Evolutionary conservation across 2,888 invertebrate genomes (phyloP), one percentile per base, ranked within the genome.

Genomic region (Nineta flava): DNA sequence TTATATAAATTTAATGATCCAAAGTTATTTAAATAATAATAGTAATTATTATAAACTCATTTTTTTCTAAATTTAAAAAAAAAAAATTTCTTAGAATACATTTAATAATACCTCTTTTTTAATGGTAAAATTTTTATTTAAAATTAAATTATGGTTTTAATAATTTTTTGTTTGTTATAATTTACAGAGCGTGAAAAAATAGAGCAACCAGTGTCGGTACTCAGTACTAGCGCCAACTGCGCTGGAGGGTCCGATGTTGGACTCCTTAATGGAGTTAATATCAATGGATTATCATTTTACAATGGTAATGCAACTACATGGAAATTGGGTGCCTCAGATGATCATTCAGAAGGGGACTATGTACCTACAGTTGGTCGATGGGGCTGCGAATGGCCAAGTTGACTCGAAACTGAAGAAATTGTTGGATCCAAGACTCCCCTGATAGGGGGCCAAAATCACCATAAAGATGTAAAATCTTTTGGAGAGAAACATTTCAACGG

Each of bases 351-450:
- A 60, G 66, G 65, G 61, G 70, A 73, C 57, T 77, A 77, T 63
- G 75, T 81, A 71, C 87, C 87, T 72, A 77, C 82, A 66, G 87
- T 87, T 66, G 87, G 87, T 65, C 83, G 88, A 60, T 91, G 88
- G 88, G 90, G 88, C 70, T 81, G 83, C 73, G 90, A 91, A 72
- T 92, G 91, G 92, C 92, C 92, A 75, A 91, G 91, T 90, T 92
- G 92, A 92, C 91, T 92, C 91, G 83, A 79, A 77, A 67, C 68
- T 71, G 73, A 71, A 66, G 68, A 65, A 62, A 66, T 63, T 62
- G 66, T 69, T 72, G 71, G 62, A 58, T 58, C 60, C 58, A 65
- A 62, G 58, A 61, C 57, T 60, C 65, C 65, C 61, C 66, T 53
- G 53, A 53, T 53, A 51, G 51, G 51, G 53, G 51, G 53, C 51